Evolutionary conservation across 2,888 invertebrate species (phyloP), one percentile per base, ranked within the genome.

Genomic region (Galerucella pusilla): DNA sequence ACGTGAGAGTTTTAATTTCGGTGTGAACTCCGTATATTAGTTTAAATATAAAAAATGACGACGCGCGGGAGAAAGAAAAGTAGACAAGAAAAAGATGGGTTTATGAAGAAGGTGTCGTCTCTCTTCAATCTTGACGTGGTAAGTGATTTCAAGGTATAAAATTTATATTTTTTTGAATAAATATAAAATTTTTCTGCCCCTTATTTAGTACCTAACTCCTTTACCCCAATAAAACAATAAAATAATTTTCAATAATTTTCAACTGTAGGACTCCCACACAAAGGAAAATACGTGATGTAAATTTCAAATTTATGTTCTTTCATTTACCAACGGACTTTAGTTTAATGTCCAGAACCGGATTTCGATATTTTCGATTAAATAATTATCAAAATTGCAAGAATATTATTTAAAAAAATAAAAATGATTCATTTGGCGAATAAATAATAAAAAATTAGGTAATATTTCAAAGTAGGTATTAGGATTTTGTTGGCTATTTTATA

Each of bases 31-130:
- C 70, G 60, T 63, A 7, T 25, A 4, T 42, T 68, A 28, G 12
- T 16, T 66, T 66, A 12, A 49, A 59, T 35, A n/a, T 42, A 20
- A 81, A 49, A 80, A 79, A 92, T 92, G 92, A 92, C 92, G 80
- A 91, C 91, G 76, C 88, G 92, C 81, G 68, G 76, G 6, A 90
- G 92, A 86, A 93, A 92, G 89, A 92, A 92, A 88, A 83, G 82
- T 65, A 90, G 90, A 85, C 91, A 91, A 84, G 91, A 92, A 85
- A 82, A 82, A 70, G 91, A 90, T 84, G 90, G 94, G 88, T 95
- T 96, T 88, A 93, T 95, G 88, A 94, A 94, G 90, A 96, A 95
- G 91, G 95, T 95, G 83, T 95, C 95, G 83, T 94, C 94, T 82
- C 91, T 95, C 84, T 95, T 95, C 90, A 95, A 94, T 90, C 92